Evolutionary conservation across 2,797 vertebrate genomes (phyloP).

Genomic region (Silurus aristotelis): DNA sequence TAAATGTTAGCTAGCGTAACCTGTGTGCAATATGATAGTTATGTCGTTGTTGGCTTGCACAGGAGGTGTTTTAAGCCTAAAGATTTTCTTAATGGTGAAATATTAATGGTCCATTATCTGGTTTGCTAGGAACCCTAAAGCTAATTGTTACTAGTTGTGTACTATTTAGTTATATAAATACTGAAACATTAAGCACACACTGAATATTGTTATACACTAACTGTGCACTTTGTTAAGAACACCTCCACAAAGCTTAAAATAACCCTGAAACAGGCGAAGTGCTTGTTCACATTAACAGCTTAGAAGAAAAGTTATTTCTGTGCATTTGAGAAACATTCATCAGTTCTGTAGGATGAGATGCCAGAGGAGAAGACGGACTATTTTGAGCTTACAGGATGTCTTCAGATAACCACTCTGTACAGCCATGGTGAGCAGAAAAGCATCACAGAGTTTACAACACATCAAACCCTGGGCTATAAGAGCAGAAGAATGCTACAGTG

Average conservation of each 20-base stretch:
- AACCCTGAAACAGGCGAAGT: neutral
- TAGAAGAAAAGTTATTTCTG: neutral
- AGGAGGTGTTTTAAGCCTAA: too few relatives aligned
- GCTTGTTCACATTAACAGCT: neutral
- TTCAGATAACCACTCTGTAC: neutral
- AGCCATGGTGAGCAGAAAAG: neutral
- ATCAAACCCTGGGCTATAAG: neutral
- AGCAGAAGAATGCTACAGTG: neutral
- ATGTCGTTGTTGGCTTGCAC: neutral
- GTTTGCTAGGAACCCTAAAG: neutral
- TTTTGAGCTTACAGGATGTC: neutral
- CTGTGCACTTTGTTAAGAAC: neutral
- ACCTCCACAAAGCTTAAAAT: neutral
- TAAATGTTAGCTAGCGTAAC: too few relatives aligned
- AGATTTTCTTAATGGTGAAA: neutral
- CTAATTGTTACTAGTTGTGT: neutral
- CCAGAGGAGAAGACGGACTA: neutral
- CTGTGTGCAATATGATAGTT: neutral
- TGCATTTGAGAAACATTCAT: neutral
- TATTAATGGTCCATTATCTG: neutral
- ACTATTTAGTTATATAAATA: neutral
- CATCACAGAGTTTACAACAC: neutral
- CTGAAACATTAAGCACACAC: too few relatives aligned
- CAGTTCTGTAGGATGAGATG: neutral
- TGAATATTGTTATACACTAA: neutral